Conservation (phyloP, 2,797 vertebrate genomes). For the Cossypha dichroa region DNA sequence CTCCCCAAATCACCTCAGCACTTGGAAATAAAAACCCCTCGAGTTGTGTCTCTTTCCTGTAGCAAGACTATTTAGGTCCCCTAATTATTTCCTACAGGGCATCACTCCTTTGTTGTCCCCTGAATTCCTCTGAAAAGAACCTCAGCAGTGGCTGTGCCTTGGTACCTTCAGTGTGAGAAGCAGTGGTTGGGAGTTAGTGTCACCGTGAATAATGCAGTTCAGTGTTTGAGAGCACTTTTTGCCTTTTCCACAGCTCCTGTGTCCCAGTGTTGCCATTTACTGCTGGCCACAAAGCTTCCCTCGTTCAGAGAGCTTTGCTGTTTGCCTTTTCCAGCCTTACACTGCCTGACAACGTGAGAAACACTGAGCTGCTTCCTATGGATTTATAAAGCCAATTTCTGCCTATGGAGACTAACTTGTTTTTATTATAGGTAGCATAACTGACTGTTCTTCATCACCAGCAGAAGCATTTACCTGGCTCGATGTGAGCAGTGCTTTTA, state of each 20-base stretch:
- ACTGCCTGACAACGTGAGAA: background rate
- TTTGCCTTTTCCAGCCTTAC: background rate
- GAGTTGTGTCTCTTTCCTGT: background rate
- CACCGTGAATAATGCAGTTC: constrained; percentile 19
- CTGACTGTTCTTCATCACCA: constrained; percentile 21
- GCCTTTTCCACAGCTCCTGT: background rate
- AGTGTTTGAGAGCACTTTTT: background rate
- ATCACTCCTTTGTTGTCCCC: background rate
- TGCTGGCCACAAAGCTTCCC: background rate
- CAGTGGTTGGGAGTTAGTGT: background rate
- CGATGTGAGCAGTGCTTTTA: background rate
- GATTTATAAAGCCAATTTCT: constrained; percentile 26
- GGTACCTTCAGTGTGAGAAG: background rate
- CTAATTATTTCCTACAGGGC: background rate
- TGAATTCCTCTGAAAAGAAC: background rate
- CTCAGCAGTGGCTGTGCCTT: background rate
- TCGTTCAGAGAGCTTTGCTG: background rate
- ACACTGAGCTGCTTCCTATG: background rate
- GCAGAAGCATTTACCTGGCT: background rate
- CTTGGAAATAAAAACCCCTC: background rate
- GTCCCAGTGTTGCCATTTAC: background rate
- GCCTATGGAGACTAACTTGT: background rate
- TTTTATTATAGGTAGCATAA: background rate
- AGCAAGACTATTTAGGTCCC: background rate
- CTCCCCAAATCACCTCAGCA: background rate